phyloP scores from a whole-genome alignment of 2,113 vertebrate genomes.

The Pachycephala philippinensis region DNA sequence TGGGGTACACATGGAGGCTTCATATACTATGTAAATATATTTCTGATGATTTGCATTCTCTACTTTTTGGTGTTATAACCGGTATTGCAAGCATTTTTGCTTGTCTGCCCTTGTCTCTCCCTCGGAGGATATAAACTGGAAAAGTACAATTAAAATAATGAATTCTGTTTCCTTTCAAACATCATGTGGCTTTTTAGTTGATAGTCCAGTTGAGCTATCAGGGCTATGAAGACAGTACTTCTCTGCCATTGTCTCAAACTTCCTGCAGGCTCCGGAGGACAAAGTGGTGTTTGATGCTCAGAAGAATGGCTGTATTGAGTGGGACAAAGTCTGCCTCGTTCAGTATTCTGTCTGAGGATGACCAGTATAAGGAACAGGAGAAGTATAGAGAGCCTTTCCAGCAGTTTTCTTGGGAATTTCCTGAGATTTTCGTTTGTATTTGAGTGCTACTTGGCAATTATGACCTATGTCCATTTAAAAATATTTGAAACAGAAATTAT shows the following conservation, averaged over 20 bases:
- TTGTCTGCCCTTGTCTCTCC: not conserved
- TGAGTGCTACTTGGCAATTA: not conserved
- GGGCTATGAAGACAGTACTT: conserved; percentile 25
- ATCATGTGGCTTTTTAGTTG: not conserved
- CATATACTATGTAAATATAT: not conserved
- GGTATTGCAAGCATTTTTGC: not conserved
- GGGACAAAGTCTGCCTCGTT: conserved; percentile 22
- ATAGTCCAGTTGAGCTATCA: not conserved
- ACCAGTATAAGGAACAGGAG: conserved; percentile 15
- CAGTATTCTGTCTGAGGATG: conserved; percentile 59
- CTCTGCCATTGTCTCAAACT: conserved; percentile 40
- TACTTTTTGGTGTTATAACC: not conserved
- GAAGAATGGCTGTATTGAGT: conserved; percentile 56
- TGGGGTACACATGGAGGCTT: not conserved
- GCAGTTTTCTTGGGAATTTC: conserved; percentile 5
- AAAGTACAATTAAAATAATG: not conserved
- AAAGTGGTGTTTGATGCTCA: conserved; percentile 41
- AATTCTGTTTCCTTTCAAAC: not conserved
- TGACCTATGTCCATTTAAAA: not conserved
- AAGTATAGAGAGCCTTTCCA: conserved; percentile 19
- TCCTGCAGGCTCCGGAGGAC: conserved; percentile 5
- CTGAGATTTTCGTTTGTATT: not conserved
- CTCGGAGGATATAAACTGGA: not conserved
- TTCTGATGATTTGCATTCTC: not conserved
- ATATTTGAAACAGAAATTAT: not conserved